Evolutionary conservation across 2,888 invertebrate species (phyloP).

Genomic region (Nemotelus pantherinus): DNA sequence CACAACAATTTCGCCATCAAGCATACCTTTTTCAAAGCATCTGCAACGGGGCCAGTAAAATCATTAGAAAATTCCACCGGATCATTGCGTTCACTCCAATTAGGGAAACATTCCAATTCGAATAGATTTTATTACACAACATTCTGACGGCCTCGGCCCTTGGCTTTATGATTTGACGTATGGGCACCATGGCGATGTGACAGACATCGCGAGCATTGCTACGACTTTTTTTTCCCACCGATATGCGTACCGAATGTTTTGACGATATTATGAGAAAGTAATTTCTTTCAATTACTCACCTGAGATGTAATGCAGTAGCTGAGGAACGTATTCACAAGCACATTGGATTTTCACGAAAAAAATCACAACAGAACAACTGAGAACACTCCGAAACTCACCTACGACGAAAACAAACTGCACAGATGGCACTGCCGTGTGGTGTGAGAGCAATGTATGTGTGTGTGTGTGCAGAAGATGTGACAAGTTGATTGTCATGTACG

Average conservation of each 20-base stretch:
- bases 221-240: neutral
- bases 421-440: constrained; percentile 27
- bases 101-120: neutral
- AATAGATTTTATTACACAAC: constrained; percentile 36
- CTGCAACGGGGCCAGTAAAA: too few relatives aligned
- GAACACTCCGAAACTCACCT: constrained; percentile 13
- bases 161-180: constrained; percentile 16
- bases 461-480: neutral
- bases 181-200: constrained; percentile 24
- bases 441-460: neutral
- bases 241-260: neutral
- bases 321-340: neutral
- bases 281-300: constrained; percentile 4
- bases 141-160: constrained; percentile 23
- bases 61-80: too few relatives aligned
- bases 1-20: neutral
- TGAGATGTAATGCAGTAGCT: neutral
- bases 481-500: neutral
- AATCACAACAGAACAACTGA: constrained; percentile 15
- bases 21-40: neutral
- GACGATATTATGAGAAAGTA: neutral
- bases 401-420: constrained; percentile 31
- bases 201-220: neutral
- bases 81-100: neutral
- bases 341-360: constrained; percentile 11